Evolutionary conservation across 2,888 invertebrate species (phyloP).

Genomic region (Graphium colonna): DNA sequence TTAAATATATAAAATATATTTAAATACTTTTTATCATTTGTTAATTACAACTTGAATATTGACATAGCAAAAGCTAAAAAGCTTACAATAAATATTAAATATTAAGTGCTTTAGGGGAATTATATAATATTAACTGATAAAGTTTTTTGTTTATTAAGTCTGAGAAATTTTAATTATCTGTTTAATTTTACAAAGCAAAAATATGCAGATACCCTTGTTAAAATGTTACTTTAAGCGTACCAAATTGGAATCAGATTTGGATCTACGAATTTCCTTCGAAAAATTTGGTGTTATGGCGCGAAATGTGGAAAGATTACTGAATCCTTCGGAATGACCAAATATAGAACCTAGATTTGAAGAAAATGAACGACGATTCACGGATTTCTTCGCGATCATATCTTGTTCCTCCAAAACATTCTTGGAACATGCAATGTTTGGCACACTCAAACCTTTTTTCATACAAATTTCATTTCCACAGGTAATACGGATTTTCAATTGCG

Average conservation of each 20-base stretch:
- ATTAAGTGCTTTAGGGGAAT: no score
- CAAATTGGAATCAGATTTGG: slow-evolving; percentile 38
- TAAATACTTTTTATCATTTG: no score
- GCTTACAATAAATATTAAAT: no score
- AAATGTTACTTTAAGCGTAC: slow-evolving; percentile 28
- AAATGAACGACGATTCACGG: slow-evolving; percentile 1
- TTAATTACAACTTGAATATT: background rate
- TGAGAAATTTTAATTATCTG: no score
- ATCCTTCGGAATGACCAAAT: slow-evolving; percentile 6
- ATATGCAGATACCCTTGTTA: slow-evolving; percentile 6
- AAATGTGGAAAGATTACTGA: slow-evolving; percentile 25
- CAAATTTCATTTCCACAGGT: slow-evolving; percentile 10
- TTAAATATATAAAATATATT: background rate
- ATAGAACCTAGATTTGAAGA: background rate
- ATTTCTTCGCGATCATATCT: background rate
- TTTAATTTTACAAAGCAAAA: background rate
- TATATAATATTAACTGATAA: no score
- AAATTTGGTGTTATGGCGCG: slow-evolving; percentile 27
- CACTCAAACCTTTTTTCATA: slow-evolving; percentile 5
- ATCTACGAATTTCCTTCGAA: slow-evolving; percentile 27
- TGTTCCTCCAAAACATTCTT: slow-evolving; percentile 7
- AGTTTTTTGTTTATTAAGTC: no score
- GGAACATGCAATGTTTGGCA: slow-evolving; percentile 10
- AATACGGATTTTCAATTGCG: slow-evolving; percentile 39
- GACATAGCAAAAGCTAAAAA: background rate